These are phyloP conservation scores for Lemur catta DNA, from an alignment of 2,797 vertebrate species.

Conservation along the genomic window DNA sequence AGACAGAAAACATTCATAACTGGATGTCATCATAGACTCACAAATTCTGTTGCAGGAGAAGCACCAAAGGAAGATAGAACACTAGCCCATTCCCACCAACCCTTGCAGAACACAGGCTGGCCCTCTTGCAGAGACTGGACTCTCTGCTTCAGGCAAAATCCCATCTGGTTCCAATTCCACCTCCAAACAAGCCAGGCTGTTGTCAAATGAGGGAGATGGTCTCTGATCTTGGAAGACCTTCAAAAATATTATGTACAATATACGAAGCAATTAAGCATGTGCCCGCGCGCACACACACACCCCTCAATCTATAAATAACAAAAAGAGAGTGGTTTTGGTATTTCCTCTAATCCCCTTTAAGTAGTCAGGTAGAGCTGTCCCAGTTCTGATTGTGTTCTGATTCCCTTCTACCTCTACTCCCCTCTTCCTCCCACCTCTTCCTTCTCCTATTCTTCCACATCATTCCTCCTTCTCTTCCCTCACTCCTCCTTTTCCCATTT, in stretches of 20 bases:
- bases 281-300: too few species aligned
- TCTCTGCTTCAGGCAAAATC: not conserved
- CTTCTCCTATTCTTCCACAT: not conserved
- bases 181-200: not conserved
- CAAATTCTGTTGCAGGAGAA: not conserved
- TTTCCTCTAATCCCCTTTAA: not conserved
- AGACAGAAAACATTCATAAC: not conserved
- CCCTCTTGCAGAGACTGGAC: not conserved
- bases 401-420: not conserved
- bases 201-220: not conserved
- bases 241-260: not conserved
- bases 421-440: not conserved
- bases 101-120: not conserved
- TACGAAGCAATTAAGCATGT: not conserved
- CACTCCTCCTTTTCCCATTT: not conserved
- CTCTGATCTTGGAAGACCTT: not conserved
- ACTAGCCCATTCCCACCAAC: not conserved
- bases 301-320: not conserved
- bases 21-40: not conserved
- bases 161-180: not conserved
- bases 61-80: not conserved
- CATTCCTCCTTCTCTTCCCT: not conserved
- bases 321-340: not conserved
- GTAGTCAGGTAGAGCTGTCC: not conserved
- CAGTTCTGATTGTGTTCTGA: not conserved